Percentiles rank a stretch among this genome's conserved stretches.
phyloP scores from a whole-genome alignment of 2,888 invertebrate genomes.

The Parnassius glacialis region DNA sequence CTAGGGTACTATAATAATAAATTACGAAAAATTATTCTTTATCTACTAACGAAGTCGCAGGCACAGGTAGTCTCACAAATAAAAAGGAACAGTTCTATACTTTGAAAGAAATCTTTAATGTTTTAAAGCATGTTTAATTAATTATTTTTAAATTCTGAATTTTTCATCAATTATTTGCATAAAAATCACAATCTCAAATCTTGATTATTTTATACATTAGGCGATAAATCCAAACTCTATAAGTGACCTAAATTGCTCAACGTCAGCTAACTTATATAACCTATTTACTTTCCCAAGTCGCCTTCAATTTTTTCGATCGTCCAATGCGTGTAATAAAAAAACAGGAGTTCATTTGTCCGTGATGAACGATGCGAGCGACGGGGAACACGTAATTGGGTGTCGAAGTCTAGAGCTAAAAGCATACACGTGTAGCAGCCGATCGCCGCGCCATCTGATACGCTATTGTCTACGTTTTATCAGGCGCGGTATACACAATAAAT shows the following conservation, averaged over 20 bases:
- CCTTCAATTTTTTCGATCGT: conserved; percentile 11
- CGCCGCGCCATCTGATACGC: conserved; percentile 62
- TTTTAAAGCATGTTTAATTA: too few species aligned
- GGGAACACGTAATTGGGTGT: conserved; percentile 72
- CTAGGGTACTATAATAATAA: too few species aligned
- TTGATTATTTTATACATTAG: not conserved
- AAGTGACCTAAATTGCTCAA: conserved; percentile 13
- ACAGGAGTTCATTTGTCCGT: conserved; percentile 62
- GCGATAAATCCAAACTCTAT: conserved; percentile 2
- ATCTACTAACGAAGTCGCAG: too few species aligned
- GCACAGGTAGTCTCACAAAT: too few species aligned
- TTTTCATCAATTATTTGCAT: too few species aligned
- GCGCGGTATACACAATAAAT: conserved; percentile 71
- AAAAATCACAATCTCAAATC: too few species aligned
- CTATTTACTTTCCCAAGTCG: conserved; percentile 14
- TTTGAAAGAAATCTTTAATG: too few species aligned
- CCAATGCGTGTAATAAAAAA: conserved; percentile 48
- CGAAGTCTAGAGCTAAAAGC: conserved; percentile 74
- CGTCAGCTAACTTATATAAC: conserved; percentile 4
- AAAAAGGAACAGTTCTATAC: too few species aligned
- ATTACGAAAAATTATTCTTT: too few species aligned
- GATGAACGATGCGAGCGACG: conserved; percentile 65
- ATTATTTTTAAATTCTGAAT: too few species aligned
- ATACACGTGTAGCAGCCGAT: conserved; percentile 69
- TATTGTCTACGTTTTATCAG: conserved; percentile 75